Base-by-base conservation (phyloP, 1,140 invertebrate genomes). In the Cotesia chilonis region DNA sequence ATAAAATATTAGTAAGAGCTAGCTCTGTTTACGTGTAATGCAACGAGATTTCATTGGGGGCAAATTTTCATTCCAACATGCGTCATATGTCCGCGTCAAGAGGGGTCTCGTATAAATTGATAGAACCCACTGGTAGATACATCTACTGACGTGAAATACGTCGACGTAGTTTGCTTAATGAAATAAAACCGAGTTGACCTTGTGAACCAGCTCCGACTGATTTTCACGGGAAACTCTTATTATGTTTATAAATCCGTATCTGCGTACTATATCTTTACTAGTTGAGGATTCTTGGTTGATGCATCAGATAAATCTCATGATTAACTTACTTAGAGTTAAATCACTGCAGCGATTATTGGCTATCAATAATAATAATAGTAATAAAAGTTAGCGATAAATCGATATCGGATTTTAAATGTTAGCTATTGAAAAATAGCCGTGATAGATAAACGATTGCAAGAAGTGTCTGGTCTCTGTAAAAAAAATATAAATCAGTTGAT, bases 181-280 rank as follows among this genome's bases (percentile, higher is more conserved):
- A 82, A 47, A 47, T 47, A 47, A 47, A 47, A 83, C 81, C 75
- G 81, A 71, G 64, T 63, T 76, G 81, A 82, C 81, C 81, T 83
- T 82, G 80, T 70, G 52, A 77, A 74, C 71, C 54, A 72, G 76
- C 77, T 79, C 72, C 67, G 67, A 76, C 75, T 77, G 78, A 82
- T 82, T 79, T 81, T 80, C 75, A 73, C 77, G 73, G 59, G 72
- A 80, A 77, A 76, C 65, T 63, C 69, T 14, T 57, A 5, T 17
- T n/a, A 57, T 55, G 54, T 55, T 10, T 57, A 12, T 57, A 57
- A 47, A 47, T 47, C 41, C 10, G 41, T 47, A 47, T 47, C 41
- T 9, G 10, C 10, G 6, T 5, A 7, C 6, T 47, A 9, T 47
- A 9, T 47, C 6, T 47, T 47, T 47, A 28, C 28, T 28, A 2